A percentile compares a stretch with the other conserved stretches of the same genome.
Conservation (phyloP, 2,113 vertebrate species). For the Cynopterus brachyotis region DNA sequence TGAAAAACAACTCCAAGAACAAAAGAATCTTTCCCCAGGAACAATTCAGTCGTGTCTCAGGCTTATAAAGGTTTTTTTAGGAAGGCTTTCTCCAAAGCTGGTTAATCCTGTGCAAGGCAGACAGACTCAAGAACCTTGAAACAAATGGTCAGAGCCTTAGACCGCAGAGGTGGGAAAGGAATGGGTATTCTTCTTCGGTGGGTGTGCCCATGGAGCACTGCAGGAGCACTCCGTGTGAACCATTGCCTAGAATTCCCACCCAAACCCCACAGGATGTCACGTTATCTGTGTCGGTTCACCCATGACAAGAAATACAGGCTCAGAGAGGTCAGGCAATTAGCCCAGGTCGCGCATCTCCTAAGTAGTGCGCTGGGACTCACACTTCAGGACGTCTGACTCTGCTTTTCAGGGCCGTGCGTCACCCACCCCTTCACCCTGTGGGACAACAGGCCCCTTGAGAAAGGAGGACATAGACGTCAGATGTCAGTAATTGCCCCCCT, state of each 20-base stretch:
- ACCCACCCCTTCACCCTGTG: background rate
- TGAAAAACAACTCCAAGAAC: background rate
- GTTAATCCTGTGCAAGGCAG: no score
- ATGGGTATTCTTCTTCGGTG: no score
- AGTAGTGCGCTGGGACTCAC: rapidly evolving
- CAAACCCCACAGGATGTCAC: rapidly evolving
- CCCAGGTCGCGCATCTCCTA: background rate
- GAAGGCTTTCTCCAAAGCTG: background rate
- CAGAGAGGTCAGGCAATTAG: background rate
- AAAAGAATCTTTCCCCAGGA: background rate
- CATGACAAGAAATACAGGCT: background rate
- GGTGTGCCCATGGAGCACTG: rapidly evolving
- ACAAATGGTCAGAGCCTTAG: background rate
- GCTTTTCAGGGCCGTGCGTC: background rate
- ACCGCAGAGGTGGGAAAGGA: no score
- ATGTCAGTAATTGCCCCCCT: background rate
- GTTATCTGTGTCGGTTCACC: background rate
- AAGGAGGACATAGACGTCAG: background rate
- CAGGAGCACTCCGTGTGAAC: background rate
- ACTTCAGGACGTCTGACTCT: background rate
- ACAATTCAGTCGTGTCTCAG: background rate
- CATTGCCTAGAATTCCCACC: background rate
- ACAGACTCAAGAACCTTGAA: background rate
- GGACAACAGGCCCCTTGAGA: background rate
- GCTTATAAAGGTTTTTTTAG: background rate